phyloP scores from a whole-genome alignment of 2,113 vertebrate species.

The Archilochus colubris region DNA sequence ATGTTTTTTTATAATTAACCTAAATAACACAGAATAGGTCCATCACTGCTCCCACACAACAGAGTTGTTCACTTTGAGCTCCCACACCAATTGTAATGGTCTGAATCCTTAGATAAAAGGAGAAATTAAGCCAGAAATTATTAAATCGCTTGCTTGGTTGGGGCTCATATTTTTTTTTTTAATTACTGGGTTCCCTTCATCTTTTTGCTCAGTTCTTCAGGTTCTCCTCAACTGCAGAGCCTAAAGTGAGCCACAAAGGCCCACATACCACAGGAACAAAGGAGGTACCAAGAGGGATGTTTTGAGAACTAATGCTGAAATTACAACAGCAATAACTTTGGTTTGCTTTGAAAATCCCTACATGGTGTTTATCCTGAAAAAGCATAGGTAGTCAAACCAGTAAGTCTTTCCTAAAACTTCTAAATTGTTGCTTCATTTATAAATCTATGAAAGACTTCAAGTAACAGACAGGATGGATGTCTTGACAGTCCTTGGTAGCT shows the following conservation, averaged over 20 bases:
- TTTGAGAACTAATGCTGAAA: constrained; percentile 3
- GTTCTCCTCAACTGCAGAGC: not conserved
- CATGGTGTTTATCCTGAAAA: not conserved
- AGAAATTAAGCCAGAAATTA: not conserved
- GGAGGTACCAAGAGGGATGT: not conserved
- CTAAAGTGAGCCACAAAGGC: not conserved
- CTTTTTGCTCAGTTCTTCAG: not conserved
- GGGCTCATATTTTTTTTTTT: not conserved
- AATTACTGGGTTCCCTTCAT: not conserved
- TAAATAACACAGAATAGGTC: not conserved
- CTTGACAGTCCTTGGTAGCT: not conserved
- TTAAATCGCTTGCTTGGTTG: not conserved
- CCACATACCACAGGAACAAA: not conserved
- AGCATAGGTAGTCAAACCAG: not conserved
- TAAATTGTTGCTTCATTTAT: not conserved
- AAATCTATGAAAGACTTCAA: not conserved
- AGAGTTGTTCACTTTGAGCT: not conserved
- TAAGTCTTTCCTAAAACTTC: not conserved
- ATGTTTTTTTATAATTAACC: not conserved
- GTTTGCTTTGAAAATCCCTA: not conserved
- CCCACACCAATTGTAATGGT: not conserved
- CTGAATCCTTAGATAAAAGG: not conserved
- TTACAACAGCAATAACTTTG: not conserved
- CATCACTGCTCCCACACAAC: not conserved
- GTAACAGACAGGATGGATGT: not conserved